Evolutionary conservation across 1,140 invertebrate genomes (phyloP).

Genomic region (Euschistus heros): DNA sequence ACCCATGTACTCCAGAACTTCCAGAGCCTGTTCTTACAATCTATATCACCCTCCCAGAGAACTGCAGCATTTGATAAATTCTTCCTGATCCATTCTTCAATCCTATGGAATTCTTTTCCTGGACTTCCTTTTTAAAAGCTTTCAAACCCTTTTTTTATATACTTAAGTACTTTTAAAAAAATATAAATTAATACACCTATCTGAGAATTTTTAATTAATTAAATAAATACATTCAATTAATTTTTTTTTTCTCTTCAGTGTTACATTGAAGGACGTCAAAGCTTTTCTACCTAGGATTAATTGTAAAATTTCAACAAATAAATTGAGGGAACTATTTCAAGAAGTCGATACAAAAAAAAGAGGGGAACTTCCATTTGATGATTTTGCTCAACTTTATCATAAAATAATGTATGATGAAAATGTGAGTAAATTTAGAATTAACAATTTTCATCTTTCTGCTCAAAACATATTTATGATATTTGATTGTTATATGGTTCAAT

Average conservation of each 20-base stretch:
- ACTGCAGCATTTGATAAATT: no score
- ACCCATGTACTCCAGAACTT: no score
- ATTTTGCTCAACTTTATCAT: conserved; percentile 77
- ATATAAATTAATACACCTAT: no score
- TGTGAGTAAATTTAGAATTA: conserved; percentile 39
- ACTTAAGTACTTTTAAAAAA: neutral
- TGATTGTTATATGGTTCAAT: neutral
- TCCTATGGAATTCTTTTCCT: no score
- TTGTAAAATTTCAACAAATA: conserved; percentile 79
- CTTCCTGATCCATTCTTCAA: no score
- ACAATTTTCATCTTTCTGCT: conserved; percentile 4
- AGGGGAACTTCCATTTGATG: conserved; percentile 82
- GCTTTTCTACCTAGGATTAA: conserved; percentile 80
- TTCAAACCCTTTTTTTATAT: neutral
- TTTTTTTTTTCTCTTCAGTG: conserved; percentile 41
- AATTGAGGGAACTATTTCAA: conserved; percentile 70
- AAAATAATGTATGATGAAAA: conserved; percentile 71
- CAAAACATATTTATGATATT: neutral
- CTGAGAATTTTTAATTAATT: no score
- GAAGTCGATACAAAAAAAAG: conserved; percentile 66
- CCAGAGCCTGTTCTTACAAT: no score
- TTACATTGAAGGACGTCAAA: conserved; percentile 85
- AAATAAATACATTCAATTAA: no score
- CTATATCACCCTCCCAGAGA: no score
- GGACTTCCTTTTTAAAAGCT: neutral